Conservation (phyloP, 2,888 invertebrate species). For the Cryptocephalus moraei region DNA sequence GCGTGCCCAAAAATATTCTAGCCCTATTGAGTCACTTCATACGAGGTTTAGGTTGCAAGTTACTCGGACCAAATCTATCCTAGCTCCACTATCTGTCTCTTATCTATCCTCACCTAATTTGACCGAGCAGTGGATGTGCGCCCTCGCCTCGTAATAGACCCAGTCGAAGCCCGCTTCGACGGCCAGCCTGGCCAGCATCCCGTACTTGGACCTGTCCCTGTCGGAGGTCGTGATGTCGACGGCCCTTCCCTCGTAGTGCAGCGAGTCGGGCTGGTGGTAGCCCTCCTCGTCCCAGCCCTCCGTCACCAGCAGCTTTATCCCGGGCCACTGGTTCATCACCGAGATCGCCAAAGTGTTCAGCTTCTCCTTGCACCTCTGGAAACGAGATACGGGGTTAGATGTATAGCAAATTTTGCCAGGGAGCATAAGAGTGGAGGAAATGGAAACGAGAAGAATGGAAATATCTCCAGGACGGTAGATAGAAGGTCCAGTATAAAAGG, state of each 20-base stretch:
- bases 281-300: conserved; percentile 93
- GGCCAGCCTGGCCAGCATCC: conserved; percentile 90
- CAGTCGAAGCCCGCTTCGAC: conserved; percentile 98
- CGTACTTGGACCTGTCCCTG: conserved; percentile 85
- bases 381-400: conserved; percentile 28
- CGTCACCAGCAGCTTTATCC: conserved; percentile 82
- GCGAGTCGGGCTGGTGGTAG: conserved; percentile 65
- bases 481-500: no score
- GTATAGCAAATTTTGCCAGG: background rate
- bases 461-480: no score
- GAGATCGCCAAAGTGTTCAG: conserved; percentile 88
- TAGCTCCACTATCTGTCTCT: no score
- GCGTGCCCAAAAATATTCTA: no score
- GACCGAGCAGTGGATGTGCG: conserved; percentile 94
- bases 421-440: no score
- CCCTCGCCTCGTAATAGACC: conserved; percentile 93
- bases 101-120: conserved; percentile 71
- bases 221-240: conserved; percentile 94
- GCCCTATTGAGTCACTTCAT: no score
- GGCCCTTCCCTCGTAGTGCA: conserved; percentile 95
- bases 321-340: conserved; percentile 98
- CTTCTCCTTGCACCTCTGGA: conserved; percentile 92
- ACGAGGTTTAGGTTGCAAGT: no score
- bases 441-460: no score
- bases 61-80: no score